phyloP scores from a whole-genome alignment of 1,140 invertebrate species.

The Meloidogyne chitwoodi region DNA sequence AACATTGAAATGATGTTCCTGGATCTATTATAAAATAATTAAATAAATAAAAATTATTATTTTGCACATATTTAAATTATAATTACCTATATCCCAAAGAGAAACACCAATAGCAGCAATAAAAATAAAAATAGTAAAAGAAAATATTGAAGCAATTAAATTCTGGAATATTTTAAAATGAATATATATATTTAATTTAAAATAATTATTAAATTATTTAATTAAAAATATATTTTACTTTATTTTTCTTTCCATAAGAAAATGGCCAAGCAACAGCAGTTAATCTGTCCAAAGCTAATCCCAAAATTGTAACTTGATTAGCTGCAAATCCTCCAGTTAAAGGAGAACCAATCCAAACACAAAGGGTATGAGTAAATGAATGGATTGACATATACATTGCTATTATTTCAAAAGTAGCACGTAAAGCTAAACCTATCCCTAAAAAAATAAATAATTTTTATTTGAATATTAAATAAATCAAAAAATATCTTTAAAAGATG shows the following conservation, averaged over 20 bases:
- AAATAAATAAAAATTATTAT: no score
- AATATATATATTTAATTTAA: no score
- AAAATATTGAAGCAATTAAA: background rate
- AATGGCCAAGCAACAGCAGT: conserved; percentile 3
- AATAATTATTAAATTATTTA: background rate
- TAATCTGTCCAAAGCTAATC: background rate
- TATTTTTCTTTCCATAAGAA: background rate
- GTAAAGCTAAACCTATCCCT: background rate
- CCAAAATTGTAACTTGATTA: background rate
- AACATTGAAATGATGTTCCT: background rate
- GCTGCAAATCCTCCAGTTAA: conserved; percentile 3
- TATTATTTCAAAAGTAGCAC: background rate
- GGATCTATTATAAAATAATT: no score
- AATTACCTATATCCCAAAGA: no score
- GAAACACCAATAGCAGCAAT: background rate
- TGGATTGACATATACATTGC: background rate
- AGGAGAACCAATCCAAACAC: conserved; percentile 4
- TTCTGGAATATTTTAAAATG: no score
- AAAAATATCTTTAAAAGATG: no score
- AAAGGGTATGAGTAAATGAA: background rate
- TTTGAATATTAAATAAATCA: no score
- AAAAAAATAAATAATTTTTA: no score
- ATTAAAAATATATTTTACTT: background rate
- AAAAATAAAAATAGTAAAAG: background rate
- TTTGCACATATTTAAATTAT: no score